Percentiles rank a stretch among this genome's conserved stretches.
Evolutionary conservation across 1,140 invertebrate species (phyloP).

Genomic region (Lerema accius): DNA sequence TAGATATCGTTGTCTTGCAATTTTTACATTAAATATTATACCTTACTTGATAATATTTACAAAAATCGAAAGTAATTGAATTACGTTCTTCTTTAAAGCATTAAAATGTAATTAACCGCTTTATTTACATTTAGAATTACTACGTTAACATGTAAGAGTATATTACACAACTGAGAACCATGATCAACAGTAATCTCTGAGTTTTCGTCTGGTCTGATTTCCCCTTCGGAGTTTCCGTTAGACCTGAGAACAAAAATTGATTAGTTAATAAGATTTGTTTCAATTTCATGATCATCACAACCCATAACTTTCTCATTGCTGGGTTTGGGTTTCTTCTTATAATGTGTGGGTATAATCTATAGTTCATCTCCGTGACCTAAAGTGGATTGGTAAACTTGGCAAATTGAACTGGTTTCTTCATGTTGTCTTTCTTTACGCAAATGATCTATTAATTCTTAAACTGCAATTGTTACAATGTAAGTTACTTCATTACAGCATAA

Average conservation of each 20-base stretch:
- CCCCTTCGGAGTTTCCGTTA: constrained; percentile 68
- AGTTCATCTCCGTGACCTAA: too few species aligned
- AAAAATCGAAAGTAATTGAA: constrained; percentile 35
- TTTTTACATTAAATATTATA: constrained; percentile 33
- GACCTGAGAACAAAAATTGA: constrained; percentile 51
- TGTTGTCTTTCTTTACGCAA: too few species aligned
- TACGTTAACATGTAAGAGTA: constrained; percentile 60
- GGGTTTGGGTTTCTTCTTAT: too few species aligned
- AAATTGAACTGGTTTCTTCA: too few species aligned
- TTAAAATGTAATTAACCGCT: constrained; percentile 32
- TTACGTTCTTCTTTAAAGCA: constrained; percentile 30
- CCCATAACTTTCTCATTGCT: too few species aligned
- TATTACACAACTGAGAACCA: constrained; percentile 51
- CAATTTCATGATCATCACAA: too few species aligned
- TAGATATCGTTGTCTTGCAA: constrained; percentile 36
- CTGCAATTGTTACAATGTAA: too few species aligned
- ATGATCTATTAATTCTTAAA: too few species aligned
- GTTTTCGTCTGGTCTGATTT: constrained; percentile 39
- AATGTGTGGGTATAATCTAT: too few species aligned
- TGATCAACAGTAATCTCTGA: constrained; percentile 49
- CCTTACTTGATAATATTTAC: constrained; percentile 40
- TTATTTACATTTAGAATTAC: constrained; percentile 59
- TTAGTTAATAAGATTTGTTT: not conserved
- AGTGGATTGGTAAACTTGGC: too few species aligned
- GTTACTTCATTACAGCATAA: too few species aligned